Base-by-base conservation (phyloP, 2,888 invertebrate genomes). In the Odontothrips loti region DNA sequence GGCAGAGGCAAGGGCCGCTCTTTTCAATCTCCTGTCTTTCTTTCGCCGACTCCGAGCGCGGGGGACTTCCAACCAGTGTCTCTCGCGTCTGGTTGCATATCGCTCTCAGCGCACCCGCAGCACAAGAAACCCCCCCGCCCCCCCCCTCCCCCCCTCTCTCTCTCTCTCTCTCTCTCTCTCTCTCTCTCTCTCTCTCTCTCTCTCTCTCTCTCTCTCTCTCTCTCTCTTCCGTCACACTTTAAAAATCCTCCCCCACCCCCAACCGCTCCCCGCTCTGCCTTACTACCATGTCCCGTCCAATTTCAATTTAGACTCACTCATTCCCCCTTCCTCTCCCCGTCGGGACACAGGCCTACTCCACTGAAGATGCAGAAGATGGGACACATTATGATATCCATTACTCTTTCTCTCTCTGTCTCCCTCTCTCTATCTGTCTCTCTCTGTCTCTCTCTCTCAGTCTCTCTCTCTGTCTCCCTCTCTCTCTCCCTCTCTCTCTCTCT, bases 301-400 rank as follows among this genome's bases (percentile, higher is more conserved):
- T 75, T 75, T 27, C 68, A 75, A 75, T 75, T 75, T 75, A 75
- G 68, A 75, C 23, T 27, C 68, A 8, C 68, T 27, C 27, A 75
- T 27, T 75, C 68, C 0, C 27, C 27, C 68, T 23, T 23, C 23
- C 68, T 17, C 58, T 58, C 23, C 68, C 68, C 23, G 68, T 12
- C 34, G 6, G 34, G 58, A 15, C 51, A 51, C 15, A 43, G 34
- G 3, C 6, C 34, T 43, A 43, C 34, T 43, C 34, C 34, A 43
- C 6, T 43, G 34, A 43, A 43, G 34, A 43, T 43, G 34, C 34
- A 43, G 34, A 43, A 6, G 34, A 43, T 43, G 34, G 34, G 34
- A 2, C 58, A 20, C 17, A 58, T 58, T 58, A 58, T 58, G 58
- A 58, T 58, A 15, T 58, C 58, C 58, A 58, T 58, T 75, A 27